phyloP scores from a whole-genome alignment of 1,140 invertebrate species.

The Drosophila ironensis region DNA sequence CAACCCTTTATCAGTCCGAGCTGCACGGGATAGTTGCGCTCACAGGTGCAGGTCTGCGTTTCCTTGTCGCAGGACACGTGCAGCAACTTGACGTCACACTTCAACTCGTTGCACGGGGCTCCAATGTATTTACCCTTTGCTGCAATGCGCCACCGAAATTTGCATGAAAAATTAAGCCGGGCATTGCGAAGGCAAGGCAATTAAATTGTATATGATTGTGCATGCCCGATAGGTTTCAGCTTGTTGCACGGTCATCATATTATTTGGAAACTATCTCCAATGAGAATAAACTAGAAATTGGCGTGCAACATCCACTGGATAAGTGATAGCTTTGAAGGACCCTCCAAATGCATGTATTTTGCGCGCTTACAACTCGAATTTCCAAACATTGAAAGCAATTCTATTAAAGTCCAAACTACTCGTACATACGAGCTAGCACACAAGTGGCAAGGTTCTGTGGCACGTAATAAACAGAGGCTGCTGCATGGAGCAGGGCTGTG shows the following conservation, averaged over 20 bases:
- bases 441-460: too few relatives aligned
- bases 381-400: constrained; percentile 17
- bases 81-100: constrained; percentile 87
- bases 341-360: not conserved
- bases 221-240: not conserved
- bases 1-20: constrained; percentile 89
- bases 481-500: not conserved
- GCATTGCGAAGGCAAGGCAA: not conserved
- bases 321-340: too few relatives aligned
- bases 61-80: constrained; percentile 89
- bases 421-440: too few relatives aligned
- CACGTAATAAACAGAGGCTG: not conserved
- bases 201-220: not conserved
- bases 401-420: constrained; percentile 32
- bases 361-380: not conserved
- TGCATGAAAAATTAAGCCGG: constrained; percentile 19
- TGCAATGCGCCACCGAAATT: constrained; percentile 57
- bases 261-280: too few relatives aligned
- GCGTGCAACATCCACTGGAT: too few relatives aligned
- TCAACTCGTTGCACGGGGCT: constrained; percentile 87
- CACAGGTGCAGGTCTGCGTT: constrained; percentile 88
- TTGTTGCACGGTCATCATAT: too few relatives aligned
- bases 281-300: too few relatives aligned
- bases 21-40: constrained; percentile 89
- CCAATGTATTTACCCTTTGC: constrained; percentile 89